These are phyloP conservation scores for Spea bombifrons DNA, from an alignment of 2,113 vertebrate genomes.

Conservation along the genomic window DNA sequence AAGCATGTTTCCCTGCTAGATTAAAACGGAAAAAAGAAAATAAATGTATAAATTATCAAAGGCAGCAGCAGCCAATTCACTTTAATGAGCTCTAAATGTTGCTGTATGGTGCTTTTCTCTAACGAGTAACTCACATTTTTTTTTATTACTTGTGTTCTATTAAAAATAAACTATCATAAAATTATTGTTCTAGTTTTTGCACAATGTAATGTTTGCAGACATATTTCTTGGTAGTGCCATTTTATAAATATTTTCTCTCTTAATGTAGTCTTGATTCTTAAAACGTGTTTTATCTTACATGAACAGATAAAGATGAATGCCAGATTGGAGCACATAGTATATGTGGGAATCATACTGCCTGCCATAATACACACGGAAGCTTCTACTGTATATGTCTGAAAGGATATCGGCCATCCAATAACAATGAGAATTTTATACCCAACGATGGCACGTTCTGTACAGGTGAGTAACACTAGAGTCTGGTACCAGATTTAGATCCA, in stretches of 20 bases:
- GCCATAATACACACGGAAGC: conserved; percentile 88
- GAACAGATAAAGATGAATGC: conserved; percentile 91
- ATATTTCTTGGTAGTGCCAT: too few relatives aligned
- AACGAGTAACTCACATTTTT: too few relatives aligned
- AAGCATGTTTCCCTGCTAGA: too few relatives aligned
- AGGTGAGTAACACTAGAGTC: conserved; percentile 61
- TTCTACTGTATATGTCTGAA: conserved; percentile 85
- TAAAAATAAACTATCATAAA: too few relatives aligned
- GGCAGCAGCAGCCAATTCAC: too few relatives aligned
- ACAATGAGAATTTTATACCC: conserved; percentile 82
- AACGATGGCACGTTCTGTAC: conserved; percentile 91
- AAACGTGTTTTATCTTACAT: not conserved
- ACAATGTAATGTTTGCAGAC: too few relatives aligned
- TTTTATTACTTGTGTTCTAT: too few relatives aligned
- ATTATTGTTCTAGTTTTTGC: too few relatives aligned
- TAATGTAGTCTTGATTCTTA: too few relatives aligned
- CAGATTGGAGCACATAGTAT: conserved; percentile 77
- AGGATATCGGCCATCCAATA: conserved; percentile 86
- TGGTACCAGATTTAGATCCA: not conserved
- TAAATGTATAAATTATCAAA: not conserved
- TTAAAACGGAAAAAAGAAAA: not conserved
- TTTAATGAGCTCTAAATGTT: too few relatives aligned
- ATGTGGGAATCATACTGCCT: conserved; percentile 82
- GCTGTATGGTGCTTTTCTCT: too few relatives aligned
- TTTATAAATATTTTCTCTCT: too few relatives aligned